phyloP scores from a whole-genome alignment of 2,113 vertebrate species.

The Okapia johnstoni region DNA sequence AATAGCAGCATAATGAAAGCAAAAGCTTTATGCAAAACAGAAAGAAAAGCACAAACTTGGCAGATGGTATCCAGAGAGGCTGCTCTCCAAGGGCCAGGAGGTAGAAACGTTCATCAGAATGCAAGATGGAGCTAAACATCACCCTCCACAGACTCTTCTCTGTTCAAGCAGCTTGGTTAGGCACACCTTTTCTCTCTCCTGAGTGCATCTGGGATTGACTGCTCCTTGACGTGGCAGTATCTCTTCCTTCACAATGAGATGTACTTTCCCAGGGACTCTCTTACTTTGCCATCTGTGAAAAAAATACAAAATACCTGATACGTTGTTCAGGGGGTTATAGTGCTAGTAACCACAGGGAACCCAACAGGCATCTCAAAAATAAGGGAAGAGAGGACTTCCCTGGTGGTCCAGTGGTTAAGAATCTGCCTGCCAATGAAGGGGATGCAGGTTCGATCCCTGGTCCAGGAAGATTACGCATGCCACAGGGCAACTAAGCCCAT shows the following conservation, averaged over 20 bases:
- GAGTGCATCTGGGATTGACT: neutral
- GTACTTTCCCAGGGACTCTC: neutral
- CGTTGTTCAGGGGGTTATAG: neutral
- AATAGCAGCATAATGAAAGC: conserved; percentile 14
- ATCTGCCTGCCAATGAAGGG: neutral
- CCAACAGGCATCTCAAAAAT: neutral
- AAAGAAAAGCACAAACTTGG: conserved; percentile 7
- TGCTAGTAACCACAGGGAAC: neutral
- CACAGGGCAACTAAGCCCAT: neutral
- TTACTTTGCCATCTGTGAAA: neutral
- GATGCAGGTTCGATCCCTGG: neutral
- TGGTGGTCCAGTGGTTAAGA: neutral
- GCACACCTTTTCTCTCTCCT: neutral
- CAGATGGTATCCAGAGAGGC: conserved; percentile 1
- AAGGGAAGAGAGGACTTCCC: neutral
- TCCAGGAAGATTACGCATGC: neutral
- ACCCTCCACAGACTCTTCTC: neutral
- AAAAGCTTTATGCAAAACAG: conserved; percentile 13
- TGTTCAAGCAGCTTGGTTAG: neutral
- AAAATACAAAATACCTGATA: neutral
- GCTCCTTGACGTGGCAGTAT: neutral
- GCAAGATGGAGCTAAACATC: neutral
- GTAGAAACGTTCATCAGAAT: neutral
- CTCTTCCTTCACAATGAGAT: neutral
- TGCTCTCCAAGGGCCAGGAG: neutral